Evolutionary conservation across 2,888 invertebrate species (phyloP).

Genomic region (Chelonus formosanus): DNA sequence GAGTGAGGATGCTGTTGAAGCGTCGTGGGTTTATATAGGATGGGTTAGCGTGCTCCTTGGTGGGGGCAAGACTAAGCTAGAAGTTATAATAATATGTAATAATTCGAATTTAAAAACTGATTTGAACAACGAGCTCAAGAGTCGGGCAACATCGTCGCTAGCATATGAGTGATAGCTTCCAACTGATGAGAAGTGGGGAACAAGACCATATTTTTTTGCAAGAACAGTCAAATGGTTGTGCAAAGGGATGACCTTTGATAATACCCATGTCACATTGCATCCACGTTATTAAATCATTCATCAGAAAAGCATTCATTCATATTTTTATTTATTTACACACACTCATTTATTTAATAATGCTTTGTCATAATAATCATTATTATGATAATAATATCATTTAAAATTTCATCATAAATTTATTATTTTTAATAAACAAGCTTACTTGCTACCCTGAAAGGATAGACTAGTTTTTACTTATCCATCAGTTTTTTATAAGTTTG

Average conservation of each 20-base stretch:
- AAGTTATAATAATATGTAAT: conserved; percentile 53
- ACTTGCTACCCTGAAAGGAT: too few species aligned
- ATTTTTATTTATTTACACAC: background rate
- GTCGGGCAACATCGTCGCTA: conserved; percentile 1
- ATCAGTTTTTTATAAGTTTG: too few species aligned
- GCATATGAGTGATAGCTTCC: background rate
- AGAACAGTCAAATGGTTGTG: background rate
- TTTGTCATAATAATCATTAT: too few species aligned
- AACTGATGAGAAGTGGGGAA: background rate
- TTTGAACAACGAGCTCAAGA: conserved; percentile 16
- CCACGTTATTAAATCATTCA: background rate
- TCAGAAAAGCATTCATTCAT: background rate
- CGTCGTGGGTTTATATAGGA: conserved; percentile 61
- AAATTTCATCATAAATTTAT: background rate
- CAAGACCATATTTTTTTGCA: background rate
- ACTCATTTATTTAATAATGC: too few species aligned
- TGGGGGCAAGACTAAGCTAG: conserved; percentile 52
- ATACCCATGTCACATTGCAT: background rate
- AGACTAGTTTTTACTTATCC: too few species aligned
- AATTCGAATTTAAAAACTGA: conserved; percentile 44
- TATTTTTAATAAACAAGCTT: background rate
- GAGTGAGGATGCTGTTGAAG: conserved; percentile 59
- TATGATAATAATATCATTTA: too few species aligned
- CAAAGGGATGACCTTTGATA: conserved; percentile 14
- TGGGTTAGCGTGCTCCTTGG: conserved; percentile 51